Percentiles rank a stretch among this genome's conserved stretches.
Evolutionary conservation across 2,797 vertebrate genomes (phyloP).

Genomic region (Leptatherina wallacei): DNA sequence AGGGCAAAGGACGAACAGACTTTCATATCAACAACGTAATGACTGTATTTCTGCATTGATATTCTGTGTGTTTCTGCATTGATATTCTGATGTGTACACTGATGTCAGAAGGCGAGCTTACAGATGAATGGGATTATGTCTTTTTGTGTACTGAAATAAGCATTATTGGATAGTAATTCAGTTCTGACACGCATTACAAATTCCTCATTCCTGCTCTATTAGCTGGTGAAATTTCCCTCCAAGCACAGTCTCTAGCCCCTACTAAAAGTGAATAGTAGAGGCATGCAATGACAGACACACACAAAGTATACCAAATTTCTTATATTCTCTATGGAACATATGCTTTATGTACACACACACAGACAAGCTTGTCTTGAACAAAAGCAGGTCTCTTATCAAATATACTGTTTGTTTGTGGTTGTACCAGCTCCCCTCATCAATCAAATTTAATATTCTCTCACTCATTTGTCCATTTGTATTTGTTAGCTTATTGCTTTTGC

Average conservation of each 20-base stretch:
- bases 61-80: slow-evolving; percentile 62
- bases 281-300: slow-evolving; percentile 17
- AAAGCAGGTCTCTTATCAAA: slow-evolving; percentile 49
- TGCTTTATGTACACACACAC: slow-evolving; percentile 26
- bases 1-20: slow-evolving; percentile 63
- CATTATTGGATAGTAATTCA: slow-evolving; percentile 79
- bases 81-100: slow-evolving; percentile 55
- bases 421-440: slow-evolving; percentile 60
- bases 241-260: slow-evolving; percentile 38
- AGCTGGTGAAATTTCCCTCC: slow-evolving; percentile 58
- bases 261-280: slow-evolving; percentile 49
- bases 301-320: slow-evolving; percentile 5
- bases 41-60: slow-evolving; percentile 58
- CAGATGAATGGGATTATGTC: slow-evolving; percentile 73
- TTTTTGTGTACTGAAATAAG: slow-evolving; percentile 73
- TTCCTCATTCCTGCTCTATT: slow-evolving; percentile 71
- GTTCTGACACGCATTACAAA: slow-evolving; percentile 72
- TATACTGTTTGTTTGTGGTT: slow-evolving; percentile 53
- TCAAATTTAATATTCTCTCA: slow-evolving; percentile 68
- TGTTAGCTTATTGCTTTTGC: slow-evolving; percentile 78
- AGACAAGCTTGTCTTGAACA: slow-evolving; percentile 57
- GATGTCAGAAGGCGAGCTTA: slow-evolving; percentile 59
- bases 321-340: slow-evolving; percentile 30
- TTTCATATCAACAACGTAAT: slow-evolving; percentile 64
- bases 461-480: slow-evolving; percentile 81